phyloP scores from a whole-genome alignment of 2,888 invertebrate genomes.

The Sthenelais limicola region DNA sequence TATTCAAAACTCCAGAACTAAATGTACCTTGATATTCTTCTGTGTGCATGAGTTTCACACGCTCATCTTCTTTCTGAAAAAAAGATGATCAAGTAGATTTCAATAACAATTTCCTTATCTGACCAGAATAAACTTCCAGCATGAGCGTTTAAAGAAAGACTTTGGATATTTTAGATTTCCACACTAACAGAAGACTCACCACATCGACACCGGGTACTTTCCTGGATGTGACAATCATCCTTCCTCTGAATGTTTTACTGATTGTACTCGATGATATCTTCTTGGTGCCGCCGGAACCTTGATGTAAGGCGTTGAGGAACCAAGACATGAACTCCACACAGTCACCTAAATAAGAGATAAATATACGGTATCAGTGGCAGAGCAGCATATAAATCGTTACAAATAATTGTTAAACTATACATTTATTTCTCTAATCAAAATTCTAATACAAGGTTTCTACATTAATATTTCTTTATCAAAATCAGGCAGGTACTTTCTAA shows the following conservation, averaged over 20 bases:
- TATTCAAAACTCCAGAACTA: neutral
- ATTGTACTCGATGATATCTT: constrained; percentile 85
- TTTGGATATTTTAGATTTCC: too few species aligned
- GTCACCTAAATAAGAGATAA: constrained; percentile 83
- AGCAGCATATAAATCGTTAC: too few species aligned
- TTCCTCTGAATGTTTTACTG: constrained; percentile 89
- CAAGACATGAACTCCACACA: constrained; percentile 98
- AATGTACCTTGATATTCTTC: constrained; percentile 82
- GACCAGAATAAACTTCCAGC: too few species aligned
- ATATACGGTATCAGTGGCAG: too few species aligned
- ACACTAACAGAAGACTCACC: constrained; percentile 58
- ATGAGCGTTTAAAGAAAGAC: too few species aligned
- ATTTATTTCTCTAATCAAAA: neutral
- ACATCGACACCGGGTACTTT: constrained; percentile 93
- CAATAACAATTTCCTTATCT: neutral
- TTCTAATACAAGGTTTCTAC: too few species aligned
- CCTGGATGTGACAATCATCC: constrained; percentile 75
- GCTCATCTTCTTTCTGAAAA: constrained; percentile 85
- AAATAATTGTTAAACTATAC: neutral
- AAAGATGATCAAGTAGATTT: constrained; percentile 4
- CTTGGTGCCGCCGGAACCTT: constrained; percentile 89
- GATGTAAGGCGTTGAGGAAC: constrained; percentile 96
- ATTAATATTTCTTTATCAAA: too few species aligned
- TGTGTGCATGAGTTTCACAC: constrained; percentile 82
- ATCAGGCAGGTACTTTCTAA: too few species aligned